phyloP scores from a whole-genome alignment of 1,140 invertebrate genomes.

The Panagrolaimus sp. region DNA sequence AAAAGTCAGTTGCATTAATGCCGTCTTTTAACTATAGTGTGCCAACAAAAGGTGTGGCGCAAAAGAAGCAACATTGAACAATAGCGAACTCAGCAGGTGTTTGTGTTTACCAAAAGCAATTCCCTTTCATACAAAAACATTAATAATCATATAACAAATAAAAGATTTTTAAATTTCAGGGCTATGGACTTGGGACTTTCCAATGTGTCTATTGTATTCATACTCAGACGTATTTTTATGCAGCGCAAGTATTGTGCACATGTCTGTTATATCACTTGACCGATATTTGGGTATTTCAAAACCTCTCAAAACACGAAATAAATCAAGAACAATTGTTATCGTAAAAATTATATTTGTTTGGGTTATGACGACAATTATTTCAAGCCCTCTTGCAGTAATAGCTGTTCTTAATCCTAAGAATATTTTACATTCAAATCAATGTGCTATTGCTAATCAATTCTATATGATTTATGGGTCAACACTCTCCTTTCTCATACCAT shows the following conservation, averaged over 20 bases:
- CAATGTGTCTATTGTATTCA: conserved; percentile 85
- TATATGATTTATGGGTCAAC: conserved; percentile 74
- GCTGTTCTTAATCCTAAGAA: conserved; percentile 67
- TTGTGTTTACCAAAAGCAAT: background rate
- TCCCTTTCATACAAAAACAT: no score
- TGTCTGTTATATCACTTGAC: conserved; percentile 89
- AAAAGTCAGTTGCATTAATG: background rate
- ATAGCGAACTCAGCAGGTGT: conserved; percentile 1
- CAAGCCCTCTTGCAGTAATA: conserved; percentile 77
- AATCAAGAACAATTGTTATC: conserved; percentile 73
- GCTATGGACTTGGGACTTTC: conserved; percentile 79
- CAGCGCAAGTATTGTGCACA: conserved; percentile 88
- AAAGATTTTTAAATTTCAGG: conserved; percentile 65
- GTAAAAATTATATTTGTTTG: conserved; percentile 78
- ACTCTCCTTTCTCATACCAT: conserved; percentile 86
- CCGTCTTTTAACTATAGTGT: background rate
- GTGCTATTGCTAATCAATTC: conserved; percentile 77
- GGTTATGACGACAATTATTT: conserved; percentile 77
- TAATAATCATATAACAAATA: background rate
- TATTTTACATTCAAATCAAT: conserved; percentile 64
- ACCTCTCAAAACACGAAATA: conserved; percentile 72
- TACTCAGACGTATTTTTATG: conserved; percentile 90
- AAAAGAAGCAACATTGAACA: conserved; percentile 15
- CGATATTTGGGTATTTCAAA: conserved; percentile 83
- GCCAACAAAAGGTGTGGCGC: background rate